These are phyloP conservation scores for Gambusia yucatana DNA, from an alignment of 2,797 vertebrate genomes.

Conservation along the genomic window DNA sequence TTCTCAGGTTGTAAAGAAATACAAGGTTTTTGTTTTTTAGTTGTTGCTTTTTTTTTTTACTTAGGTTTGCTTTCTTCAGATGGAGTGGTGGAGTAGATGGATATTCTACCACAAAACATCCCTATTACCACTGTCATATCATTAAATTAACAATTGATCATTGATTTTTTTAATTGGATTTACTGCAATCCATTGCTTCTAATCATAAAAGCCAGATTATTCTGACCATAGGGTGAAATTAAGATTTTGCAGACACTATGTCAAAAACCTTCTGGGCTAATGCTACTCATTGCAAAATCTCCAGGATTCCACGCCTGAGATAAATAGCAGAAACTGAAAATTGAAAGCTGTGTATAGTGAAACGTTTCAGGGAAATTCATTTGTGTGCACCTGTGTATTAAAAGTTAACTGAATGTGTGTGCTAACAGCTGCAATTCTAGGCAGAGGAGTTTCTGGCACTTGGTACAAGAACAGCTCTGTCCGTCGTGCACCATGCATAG, in stretches of 20 bases:
- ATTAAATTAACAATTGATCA: background rate
- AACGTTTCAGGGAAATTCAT: background rate
- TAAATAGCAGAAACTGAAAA: background rate
- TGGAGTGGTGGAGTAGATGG: background rate
- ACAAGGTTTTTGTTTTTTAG: background rate
- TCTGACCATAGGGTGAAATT: background rate
- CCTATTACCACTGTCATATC: background rate
- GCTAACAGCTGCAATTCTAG: background rate
- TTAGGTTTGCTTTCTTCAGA: background rate
- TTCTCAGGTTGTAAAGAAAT: background rate
- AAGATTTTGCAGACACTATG: background rate
- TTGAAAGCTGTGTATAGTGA: background rate
- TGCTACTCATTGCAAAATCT: background rate
- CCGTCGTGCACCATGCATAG: background rate
- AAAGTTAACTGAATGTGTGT: background rate
- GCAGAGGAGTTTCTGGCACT: background rate
- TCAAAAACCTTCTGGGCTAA: background rate
- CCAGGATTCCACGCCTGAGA: background rate
- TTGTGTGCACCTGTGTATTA: background rate
- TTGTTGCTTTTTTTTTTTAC: background rate
- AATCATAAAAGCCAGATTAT: background rate
- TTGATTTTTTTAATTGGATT: background rate
- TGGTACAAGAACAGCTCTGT: background rate
- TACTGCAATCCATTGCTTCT: background rate
- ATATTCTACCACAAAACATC: background rate